Evolutionary conservation across 2,888 invertebrate species (phyloP), one percentile per base, ranked within the genome.

Genomic region (Litoditis marina): DNA sequence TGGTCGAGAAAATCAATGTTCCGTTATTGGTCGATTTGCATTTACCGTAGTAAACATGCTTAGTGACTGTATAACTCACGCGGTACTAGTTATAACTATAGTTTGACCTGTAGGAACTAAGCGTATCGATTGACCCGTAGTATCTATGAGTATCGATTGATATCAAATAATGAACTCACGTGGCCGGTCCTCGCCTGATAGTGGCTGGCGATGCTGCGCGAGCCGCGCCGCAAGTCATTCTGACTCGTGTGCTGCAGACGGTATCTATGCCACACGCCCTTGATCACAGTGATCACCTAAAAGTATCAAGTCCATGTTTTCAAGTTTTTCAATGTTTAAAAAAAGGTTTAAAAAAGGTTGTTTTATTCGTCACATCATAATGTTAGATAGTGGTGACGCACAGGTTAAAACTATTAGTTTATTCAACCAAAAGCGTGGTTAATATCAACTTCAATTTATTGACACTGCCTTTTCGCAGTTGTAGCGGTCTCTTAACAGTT

Each of bases 221-320:
- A 68, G 27, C 81, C 81, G 30, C 82, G 65, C 34, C 82, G 65
- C 60, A 81, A 60, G 27, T 77, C 79, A 30, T 67, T 71, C 31
- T 74, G 69, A 42, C 69, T 74, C 42, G 80, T 76, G 61, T 82
- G 82, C 36, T 73, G 67, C 25, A 82, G 68, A 47, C 76, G 74
- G 58, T 80, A 82, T 32, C 81, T 70, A 2, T 65, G 69, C 67
- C 78, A 82, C 62, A 72, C 77, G 39, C 68, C 70, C 60, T 78
- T 78, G 27, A 82, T 59, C 42, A 78, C 82, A 11, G 75, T 65
- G 51, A 74, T 76, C 47, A 81, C 81, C 80, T 80, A 51, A 52
- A 76, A 61, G n/a, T 7, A 28, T 8, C 22, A n/a, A 11, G 25
- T 31, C 32, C 1, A 5, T 19, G 11, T n/a, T 5, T 28, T 5